Evolutionary conservation across 23 tunicate species (phyloP), one percentile per base, ranked within the genome.

Genomic region (Styela plicata): DNA sequence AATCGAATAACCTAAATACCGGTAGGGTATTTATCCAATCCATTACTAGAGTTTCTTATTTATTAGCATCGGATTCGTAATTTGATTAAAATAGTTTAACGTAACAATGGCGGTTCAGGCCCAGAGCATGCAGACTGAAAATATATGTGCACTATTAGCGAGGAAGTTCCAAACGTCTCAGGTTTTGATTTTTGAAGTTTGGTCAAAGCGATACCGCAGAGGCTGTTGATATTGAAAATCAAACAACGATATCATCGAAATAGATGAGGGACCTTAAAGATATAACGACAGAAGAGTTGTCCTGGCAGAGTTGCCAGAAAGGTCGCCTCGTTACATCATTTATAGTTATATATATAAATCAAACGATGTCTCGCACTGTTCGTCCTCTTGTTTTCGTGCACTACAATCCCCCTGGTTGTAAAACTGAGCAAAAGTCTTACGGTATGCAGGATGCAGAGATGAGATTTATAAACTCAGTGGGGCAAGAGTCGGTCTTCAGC

Each of bases 361-460:
- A 52, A 69, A 63, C 19, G 97, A 91, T 70, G 97, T 87, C n/a
- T 3, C 64, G 97, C 63, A 67, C 64, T 20, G 83, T 87, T 0
- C 83, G 65, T 52, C 97, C 89, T 2, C 80, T 91, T 1, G 83
- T 82, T 63, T 79, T 91, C 71, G 77, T 91, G 1, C 69, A 78
- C 29, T 91, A 69, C 74, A 69, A 68, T 17, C 97, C 97, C 16
- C 80, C 69, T 25, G 97, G 97, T 24, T 86, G 97, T 81, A 73
- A 78, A 34, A 85, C 97, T 2, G 57, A 74, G 3, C 36, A 32
- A 35, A 27, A 37, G n/a, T n/a, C 18, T 78, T 91, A 85, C 37
- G 86, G 17, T 91, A 86, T 71, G 87, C 97, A 25, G 97, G 97
- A 37, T 78, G 85, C 10, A 67, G 74, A 34, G 74, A 79, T 27